Conservation (phyloP, 2,113 vertebrate species). For the Amphiprion percula region DNA sequence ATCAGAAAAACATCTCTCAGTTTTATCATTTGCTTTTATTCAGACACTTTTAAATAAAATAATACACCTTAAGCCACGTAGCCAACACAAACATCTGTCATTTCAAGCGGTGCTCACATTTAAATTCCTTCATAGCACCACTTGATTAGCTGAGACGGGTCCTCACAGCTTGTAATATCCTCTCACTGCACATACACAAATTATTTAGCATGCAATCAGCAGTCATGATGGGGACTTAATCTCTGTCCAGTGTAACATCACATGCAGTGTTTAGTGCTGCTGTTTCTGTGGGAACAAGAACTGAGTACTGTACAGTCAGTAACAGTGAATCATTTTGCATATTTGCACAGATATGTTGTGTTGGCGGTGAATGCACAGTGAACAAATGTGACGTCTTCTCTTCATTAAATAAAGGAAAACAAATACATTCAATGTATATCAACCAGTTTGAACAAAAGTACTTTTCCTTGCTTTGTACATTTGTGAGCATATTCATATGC, state of each 20-base stretch:
- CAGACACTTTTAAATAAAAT: conserved; percentile 34
- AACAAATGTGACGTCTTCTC: not conserved
- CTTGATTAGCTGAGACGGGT: not conserved
- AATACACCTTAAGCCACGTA: conserved; percentile 22
- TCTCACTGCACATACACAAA: conserved; percentile 8
- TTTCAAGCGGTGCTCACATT: conserved; percentile 26
- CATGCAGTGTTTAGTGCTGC: conserved; percentile 7
- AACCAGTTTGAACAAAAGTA: conserved; percentile 5
- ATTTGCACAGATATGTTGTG: conserved; percentile 2
- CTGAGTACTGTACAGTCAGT: not conserved
- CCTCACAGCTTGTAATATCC: not conserved
- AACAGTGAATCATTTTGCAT: conserved; percentile 16
- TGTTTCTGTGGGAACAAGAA: conserved; percentile 10
- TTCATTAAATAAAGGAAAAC: not conserved
- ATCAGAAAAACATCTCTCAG: not conserved
- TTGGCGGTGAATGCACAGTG: not conserved
- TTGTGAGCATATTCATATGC: not conserved
- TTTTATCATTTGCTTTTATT: conserved; percentile 57
- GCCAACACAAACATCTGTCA: conserved; percentile 8
- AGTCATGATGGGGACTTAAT: not conserved
- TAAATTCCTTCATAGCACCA: conserved; percentile 24
- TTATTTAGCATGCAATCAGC: not conserved
- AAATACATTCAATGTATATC: not conserved
- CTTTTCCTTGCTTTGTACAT: conserved; percentile 1
- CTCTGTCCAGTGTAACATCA: conserved; percentile 1